phyloP scores from a whole-genome alignment of 2,888 invertebrate species.

The Anthoptus insignis region DNA sequence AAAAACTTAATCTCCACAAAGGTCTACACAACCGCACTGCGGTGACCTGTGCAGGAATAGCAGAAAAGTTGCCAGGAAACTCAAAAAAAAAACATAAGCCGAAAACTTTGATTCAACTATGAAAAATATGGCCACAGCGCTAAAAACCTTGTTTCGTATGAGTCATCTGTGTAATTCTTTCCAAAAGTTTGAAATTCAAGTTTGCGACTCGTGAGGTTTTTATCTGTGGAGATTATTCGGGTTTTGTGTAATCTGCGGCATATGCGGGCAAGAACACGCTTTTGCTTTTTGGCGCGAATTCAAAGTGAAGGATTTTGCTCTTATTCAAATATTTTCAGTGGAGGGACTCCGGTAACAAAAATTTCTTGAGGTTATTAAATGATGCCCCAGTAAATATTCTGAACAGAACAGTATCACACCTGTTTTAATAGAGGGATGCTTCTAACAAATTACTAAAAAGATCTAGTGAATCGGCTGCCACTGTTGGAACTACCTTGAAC shows the following conservation, averaged over 20 bases:
- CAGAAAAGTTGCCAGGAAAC: slow-evolving; percentile 42
- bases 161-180: slow-evolving; percentile 36
- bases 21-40: slow-evolving; percentile 48
- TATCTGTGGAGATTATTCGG: slow-evolving; percentile 32
- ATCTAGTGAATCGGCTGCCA: no score
- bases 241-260: slow-evolving; percentile 38
- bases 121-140: slow-evolving; percentile 33
- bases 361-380: background rate
- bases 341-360: slow-evolving; percentile 8
- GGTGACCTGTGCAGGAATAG: slow-evolving; percentile 45
- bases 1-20: slow-evolving; percentile 46
- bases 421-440: no score
- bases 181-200: slow-evolving; percentile 34
- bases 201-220: slow-evolving; percentile 32
- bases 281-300: slow-evolving; percentile 39
- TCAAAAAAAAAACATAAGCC: slow-evolving; percentile 36
- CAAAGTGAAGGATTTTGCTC: slow-evolving; percentile 35
- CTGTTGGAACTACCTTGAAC: no score
- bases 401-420: background rate
- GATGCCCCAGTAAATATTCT: background rate
- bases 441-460: no score
- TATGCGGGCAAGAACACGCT: slow-evolving; percentile 36
- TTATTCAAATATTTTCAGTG: slow-evolving; percentile 28
- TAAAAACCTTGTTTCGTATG: slow-evolving; percentile 34
- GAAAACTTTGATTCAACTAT: slow-evolving; percentile 36